phyloP scores from a whole-genome alignment of 1,140 invertebrate species.

The Ericerus pela region DNA sequence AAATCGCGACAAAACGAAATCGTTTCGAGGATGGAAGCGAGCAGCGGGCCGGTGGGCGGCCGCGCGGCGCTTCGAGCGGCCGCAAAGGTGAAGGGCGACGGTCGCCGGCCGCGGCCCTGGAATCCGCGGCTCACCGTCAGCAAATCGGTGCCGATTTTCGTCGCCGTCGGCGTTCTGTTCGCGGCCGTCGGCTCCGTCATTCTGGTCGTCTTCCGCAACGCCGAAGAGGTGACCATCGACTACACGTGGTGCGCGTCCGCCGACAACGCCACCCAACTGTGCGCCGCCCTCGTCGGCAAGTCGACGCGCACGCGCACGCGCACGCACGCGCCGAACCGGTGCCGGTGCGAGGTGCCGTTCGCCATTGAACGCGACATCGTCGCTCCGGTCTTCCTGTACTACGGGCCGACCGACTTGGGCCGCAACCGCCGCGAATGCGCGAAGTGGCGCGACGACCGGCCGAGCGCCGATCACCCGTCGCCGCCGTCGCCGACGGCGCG shows the following conservation, averaged over 20 bases:
- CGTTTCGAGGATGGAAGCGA: too few relatives aligned
- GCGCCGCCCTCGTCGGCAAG: background rate
- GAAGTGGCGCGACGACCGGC: slow-evolving; percentile 30
- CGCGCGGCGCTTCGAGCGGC: too few relatives aligned
- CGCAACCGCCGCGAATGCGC: slow-evolving; percentile 98
- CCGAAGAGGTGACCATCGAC: background rate
- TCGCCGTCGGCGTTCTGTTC: background rate
- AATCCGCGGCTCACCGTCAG: background rate
- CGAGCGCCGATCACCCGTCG: slow-evolving; percentile 71
- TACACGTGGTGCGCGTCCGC: background rate
- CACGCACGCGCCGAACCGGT: too few relatives aligned
- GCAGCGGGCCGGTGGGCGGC: too few relatives aligned
- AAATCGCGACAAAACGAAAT: too few relatives aligned
- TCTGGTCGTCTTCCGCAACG: background rate
- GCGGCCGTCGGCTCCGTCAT: background rate
- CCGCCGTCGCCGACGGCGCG: slow-evolving; percentile 96
- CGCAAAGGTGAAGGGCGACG: too few relatives aligned
- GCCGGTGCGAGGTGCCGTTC: background rate
- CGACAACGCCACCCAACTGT: background rate
- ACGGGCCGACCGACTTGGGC: slow-evolving; percentile 93
- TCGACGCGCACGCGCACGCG: too few relatives aligned
- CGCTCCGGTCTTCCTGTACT: slow-evolving; percentile 78
- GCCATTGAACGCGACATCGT: background rate
- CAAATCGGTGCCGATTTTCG: background rate
- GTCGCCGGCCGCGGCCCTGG: too few relatives aligned